Evolutionary conservation across 35 echinoderm and acorn worm species (phyloP), one percentile per base, ranked within the genome.

Genomic region (Ophioderma brevispina): DNA sequence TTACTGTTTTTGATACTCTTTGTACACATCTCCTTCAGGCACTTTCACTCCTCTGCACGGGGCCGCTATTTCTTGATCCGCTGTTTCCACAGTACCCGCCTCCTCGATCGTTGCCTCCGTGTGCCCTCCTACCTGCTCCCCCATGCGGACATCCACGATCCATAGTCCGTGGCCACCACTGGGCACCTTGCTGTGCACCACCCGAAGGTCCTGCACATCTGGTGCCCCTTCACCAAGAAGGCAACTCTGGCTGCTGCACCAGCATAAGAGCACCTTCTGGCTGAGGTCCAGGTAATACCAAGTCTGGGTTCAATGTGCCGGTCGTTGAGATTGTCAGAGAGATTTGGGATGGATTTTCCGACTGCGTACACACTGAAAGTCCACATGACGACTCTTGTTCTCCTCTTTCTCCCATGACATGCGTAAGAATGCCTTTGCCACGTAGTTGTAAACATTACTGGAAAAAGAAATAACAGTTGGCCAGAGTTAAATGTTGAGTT

Each of bases 401-500:
- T 98, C 96, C 49, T 98, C 96, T 79, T 98, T 98, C 90, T 98
- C 96, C 96, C 96, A 98, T 2, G 96, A 98, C 92, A 98, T 94
- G 32, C 93, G 96, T 80, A 98, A 76, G 75, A 98, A 98, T 40
- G 96, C 92, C 31, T 92, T 77, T 77, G 94, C 92, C 23, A 98
- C 96, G 75, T 98, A 98, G 82, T 98, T 98, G 80, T 98, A 98
- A 75, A 98, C 94, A 31, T 94, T 92, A 94, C 89, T 49, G 79
- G 64, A 64, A 81, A 50, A 64, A 50, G 31, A 0, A 43, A 81
- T 78, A 78, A 78, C 19, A 0, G n/a, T n/a, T n/a, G n/a, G n/a
- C n/a, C n/a, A n/a, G n/a, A n/a, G n/a, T n/a, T n/a, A n/a, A n/a
- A n/a, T n/a, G n/a, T n/a, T n/a, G n/a, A n/a, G n/a, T n/a, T n/a